Evolutionary conservation across 2,888 invertebrate genomes (phyloP), one percentile per base, ranked within the genome.

Genomic region (Dicyrtomina minuta): DNA sequence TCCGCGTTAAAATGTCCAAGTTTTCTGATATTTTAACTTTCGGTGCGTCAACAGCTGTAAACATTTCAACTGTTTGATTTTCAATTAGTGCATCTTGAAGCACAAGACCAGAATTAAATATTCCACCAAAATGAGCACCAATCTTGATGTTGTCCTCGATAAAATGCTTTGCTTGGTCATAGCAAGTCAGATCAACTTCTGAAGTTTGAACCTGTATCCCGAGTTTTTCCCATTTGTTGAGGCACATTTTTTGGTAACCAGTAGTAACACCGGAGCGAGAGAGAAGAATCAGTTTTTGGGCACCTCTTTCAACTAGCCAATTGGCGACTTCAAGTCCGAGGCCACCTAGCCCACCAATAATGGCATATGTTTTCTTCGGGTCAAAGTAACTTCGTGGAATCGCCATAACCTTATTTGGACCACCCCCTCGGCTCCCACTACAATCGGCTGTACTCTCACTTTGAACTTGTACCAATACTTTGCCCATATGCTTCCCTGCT

Each of bases 71-170:
- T 0, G 87, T 88, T 82, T 92, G 92, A 72, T 84, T 83, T 74
- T 84, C 83, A 68, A 85, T 77, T 20, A 84, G 76, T 1, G 81
- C 82, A 79, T 84, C 84, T 70, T 79, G 79, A 55, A 85, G 76
- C 17, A 87, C 96, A 83, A 82, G 74, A 27, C 97, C 96, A 78
- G 98, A 85, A 83, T 98, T 95, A 85, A 97, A 97, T 71, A 98
- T 88, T 76, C 90, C 94, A 70, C 92, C 93, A 70, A 93, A 86
- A n/a, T n/a, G n/a, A n/a, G n/a, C n/a, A n/a, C n/a, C n/a, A 56
- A 89, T 83, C n/a, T 85, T 85, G 12, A 91, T 88, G 79, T 87
- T 85, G 22, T 20, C 33, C 5, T 44, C 2, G 33, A 68, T 33
- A 15, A 68, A 43, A 3, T 60, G 24, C 39, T 60, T 41, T 5